Base-by-base conservation (phyloP, 2,113 vertebrate species). In the Callithrix jacchus region DNA sequence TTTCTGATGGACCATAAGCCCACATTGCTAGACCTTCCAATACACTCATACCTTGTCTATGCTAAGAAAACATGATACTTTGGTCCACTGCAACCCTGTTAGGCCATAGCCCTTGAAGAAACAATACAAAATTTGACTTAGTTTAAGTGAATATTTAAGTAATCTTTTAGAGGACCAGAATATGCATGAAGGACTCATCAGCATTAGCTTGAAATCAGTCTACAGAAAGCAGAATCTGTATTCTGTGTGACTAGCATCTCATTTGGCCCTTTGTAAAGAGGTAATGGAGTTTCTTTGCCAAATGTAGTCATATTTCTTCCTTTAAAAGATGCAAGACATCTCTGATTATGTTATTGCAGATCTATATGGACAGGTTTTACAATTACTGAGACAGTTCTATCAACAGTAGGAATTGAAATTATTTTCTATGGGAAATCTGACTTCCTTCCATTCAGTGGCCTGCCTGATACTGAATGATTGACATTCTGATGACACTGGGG, bases 361-460 rank as follows among this genome's bases (percentile, higher is more conserved):
- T 91, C 68, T 89, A 71, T 64, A 21, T 61, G 79, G 95, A 86
- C 42, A 93, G 82, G 35, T 64, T 91, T 94, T 83, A 56, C 52
- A 91, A 89, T 21, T 92, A 64, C 61, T 92, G 80, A 96, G 81
- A 92, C 86, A 82, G 87, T 70, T 96, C 61, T 86, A 74, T 87
- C 91, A 94, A 21, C 70, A 58, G 27, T 64, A 73, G n/a, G 61
- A 71, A 92, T 0, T 73, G 61, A 80, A 86, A 54, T 81, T 71
- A 64, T 93, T 82, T 95, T 68, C 82, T 58, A 0, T 79, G 86
- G 88, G 70, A 82, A 58, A 20, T 16, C 68, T 92, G 66, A 90
- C 81, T 76, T 35, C 35, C 56, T 82, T 68, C 32, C 74, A 49
- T 47, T 79, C 47, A 87, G 2, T 58, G 52, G 42, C 71, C 5